These are phyloP conservation scores for Rhyacophila brunnea DNA, from an alignment of 1,140 invertebrate genomes.

Conservation along the genomic window DNA sequence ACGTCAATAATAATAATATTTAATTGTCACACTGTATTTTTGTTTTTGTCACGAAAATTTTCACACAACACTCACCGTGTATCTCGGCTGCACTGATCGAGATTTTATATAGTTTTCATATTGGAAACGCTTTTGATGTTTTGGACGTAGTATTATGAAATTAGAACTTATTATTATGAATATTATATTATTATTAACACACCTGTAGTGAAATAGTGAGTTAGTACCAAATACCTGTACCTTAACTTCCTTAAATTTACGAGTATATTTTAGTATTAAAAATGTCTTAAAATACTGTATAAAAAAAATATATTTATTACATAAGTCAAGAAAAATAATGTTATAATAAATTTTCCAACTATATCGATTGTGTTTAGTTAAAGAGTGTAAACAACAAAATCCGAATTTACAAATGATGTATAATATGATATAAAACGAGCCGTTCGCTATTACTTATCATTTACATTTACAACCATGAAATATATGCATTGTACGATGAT, in stretches of 20 bases:
- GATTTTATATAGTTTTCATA: conserved; percentile 36
- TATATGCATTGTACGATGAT: too few species aligned
- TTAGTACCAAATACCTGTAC: conserved; percentile 21
- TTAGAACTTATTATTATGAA: not conserved
- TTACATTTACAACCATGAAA: too few species aligned
- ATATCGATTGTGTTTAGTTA: too few species aligned
- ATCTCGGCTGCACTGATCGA: conserved; percentile 13
- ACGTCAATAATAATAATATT: too few species aligned
- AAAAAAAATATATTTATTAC: not conserved
- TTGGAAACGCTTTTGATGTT: conserved; percentile 33
- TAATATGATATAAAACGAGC: too few species aligned
- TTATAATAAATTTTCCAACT: too few species aligned
- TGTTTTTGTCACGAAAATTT: too few species aligned
- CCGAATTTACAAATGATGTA: too few species aligned
- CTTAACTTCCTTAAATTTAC: conserved; percentile 13
- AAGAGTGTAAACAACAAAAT: too few species aligned
- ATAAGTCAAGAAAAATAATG: not conserved
- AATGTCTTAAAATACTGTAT: not conserved
- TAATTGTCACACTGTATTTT: too few species aligned
- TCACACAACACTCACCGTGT: not conserved
- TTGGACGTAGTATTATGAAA: conserved; percentile 20
- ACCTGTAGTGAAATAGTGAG: conserved; percentile 9
- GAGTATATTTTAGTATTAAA: too few species aligned
- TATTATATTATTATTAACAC: conserved; percentile 11
- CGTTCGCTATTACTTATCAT: too few species aligned